Base-by-base conservation (phyloP, 37 sponge, comb jelly and placozoan species). In the Spongilla lacustris region DNA sequence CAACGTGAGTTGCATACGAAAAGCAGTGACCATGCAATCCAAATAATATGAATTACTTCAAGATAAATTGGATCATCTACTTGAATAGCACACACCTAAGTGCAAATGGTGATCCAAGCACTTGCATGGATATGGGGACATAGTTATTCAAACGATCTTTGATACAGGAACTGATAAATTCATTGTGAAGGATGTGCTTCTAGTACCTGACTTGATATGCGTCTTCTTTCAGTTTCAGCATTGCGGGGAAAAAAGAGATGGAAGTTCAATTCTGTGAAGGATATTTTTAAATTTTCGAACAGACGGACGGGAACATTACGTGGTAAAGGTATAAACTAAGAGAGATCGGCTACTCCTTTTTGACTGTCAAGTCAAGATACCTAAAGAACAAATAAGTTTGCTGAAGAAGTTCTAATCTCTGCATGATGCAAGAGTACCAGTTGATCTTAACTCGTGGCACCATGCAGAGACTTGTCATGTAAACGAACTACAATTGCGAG, bases 381-480 rank as follows among this genome's bases (percentile, higher is more conserved):
- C 58, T 58, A 58, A 58, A 58, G 58, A 17, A 17, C 58, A 58
- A 6, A 58, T 58, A 58, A 58, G 12, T 58, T 58, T 58, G 58
- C 58, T 58, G 58, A 17, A 58, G 58, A 58, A 58, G 58, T 58
- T 58, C 21, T 58, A 58, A 58, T 58, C 58, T 58, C 58, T n/a
- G n/a, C n/a, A n/a, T 58, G 21, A 58, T 58, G 58, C 58, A 58
- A 58, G 11, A 58, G 58, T 58, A 58, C 58, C 58, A 58, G 58
- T 58, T 58, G 58, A 58, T 58, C 58, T 85, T 24, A 78, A 90
- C 35, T 49, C 80, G 11, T 90, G 85, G 90, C 90, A 90, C 75
- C n/a, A n/a, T n/a, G n/a, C 86, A 81, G 27, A 68, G 90, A 74
- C 76, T 90, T 29, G 90, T 36, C 90, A 90, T 68, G 36, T 50